Percentiles rank a stretch among this genome's conserved stretches.
phyloP scores from a whole-genome alignment of 1,140 invertebrate species.

The Dreissena polymorpha region DNA sequence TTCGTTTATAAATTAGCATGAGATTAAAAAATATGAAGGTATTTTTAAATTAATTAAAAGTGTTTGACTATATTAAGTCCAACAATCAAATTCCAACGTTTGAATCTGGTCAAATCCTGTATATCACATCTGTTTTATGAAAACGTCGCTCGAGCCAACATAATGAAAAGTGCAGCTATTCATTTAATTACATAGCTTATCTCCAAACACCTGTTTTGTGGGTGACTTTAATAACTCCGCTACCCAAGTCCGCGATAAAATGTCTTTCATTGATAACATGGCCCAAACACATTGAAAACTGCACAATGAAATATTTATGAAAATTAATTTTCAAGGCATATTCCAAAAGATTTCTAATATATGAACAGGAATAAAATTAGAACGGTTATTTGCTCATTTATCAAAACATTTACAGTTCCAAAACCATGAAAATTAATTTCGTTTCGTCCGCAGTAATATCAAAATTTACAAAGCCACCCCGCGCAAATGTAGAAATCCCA shows the following conservation, averaged over 20 bases:
- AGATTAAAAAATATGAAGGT: no score
- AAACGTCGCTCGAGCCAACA: no score
- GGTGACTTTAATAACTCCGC: background rate
- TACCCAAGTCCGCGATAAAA: background rate
- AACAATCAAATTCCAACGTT: no score
- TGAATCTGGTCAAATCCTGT: no score
- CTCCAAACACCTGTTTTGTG: background rate
- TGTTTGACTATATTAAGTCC: no score
- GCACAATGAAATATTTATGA: conserved; percentile 11
- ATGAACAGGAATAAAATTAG: conserved; percentile 40
- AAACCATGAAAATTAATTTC: conserved; percentile 54
- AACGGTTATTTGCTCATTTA: conserved; percentile 48
- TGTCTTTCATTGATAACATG: background rate
- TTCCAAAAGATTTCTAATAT: background rate
- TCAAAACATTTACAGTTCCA: conserved; percentile 39
- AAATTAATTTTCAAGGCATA: conserved; percentile 2
- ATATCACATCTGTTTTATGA: no score
- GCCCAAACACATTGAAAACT: background rate
- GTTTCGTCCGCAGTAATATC: conserved; percentile 39
- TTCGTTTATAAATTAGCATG: no score
- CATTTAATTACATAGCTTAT: background rate
- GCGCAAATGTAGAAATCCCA: conserved; percentile 27
- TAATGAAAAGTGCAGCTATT: no score
- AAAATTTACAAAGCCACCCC: background rate
- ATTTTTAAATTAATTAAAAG: no score